Conservation (phyloP, 2,797 vertebrate genomes). For the Semaprochilodus insignis region DNA sequence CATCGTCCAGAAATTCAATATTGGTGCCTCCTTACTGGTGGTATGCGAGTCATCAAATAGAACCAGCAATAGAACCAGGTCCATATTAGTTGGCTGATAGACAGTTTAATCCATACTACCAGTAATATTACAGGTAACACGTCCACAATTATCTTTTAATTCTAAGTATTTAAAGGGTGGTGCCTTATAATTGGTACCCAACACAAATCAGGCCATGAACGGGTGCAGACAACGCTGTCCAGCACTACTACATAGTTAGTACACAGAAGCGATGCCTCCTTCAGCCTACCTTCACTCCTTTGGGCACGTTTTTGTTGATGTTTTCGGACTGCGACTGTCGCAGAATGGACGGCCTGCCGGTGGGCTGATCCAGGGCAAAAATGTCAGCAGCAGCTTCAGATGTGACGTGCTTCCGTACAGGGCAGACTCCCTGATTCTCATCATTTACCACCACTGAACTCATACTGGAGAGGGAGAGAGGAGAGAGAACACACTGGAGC, state of each 20-base stretch:
- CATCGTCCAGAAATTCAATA: too few species aligned
- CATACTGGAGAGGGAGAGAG: slow-evolving; percentile 83
- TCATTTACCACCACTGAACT: slow-evolving; percentile 83
- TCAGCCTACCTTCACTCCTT: slow-evolving; percentile 82
- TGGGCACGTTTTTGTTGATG: slow-evolving; percentile 78
- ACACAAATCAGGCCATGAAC: not conserved
- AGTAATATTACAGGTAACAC: too few species aligned
- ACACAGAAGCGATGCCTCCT: not conserved
- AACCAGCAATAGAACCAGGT: too few species aligned
- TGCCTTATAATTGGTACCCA: too few species aligned
- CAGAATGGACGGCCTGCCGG: slow-evolving; percentile 87
- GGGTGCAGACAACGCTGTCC: not conserved
- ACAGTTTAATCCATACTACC: too few species aligned
- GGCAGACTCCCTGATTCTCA: slow-evolving; percentile 79
- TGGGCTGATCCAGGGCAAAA: slow-evolving; percentile 78
- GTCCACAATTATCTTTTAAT: too few species aligned
- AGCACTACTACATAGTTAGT: not conserved
- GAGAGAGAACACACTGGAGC: slow-evolving; percentile 3
- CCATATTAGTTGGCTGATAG: too few species aligned
- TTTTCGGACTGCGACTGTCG: slow-evolving; percentile 90
- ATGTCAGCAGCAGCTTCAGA: slow-evolving; percentile 75
- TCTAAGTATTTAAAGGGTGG: too few species aligned
- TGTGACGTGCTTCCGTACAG: slow-evolving; percentile 66
- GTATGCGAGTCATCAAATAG: too few species aligned
- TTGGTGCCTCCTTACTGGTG: too few species aligned